Evolutionary conservation across 2,797 vertebrate genomes (phyloP).

Genomic region (Pygocentrus nattereri): DNA sequence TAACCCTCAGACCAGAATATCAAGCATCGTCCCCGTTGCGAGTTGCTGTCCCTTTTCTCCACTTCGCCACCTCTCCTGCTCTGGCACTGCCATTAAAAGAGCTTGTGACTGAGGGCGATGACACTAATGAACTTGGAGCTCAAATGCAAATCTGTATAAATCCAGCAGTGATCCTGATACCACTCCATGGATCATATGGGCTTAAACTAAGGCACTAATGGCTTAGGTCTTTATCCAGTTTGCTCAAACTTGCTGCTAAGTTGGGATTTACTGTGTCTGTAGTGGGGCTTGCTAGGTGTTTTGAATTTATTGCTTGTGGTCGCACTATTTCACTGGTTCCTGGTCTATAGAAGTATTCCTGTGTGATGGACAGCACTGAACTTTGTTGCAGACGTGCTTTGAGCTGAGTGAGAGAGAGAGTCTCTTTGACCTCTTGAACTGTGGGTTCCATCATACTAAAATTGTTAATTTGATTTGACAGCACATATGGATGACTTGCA

Average conservation of each 20-base stretch:
- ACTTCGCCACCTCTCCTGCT: conserved; percentile 20
- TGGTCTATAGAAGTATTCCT: conserved; percentile 21
- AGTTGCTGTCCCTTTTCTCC: conserved; percentile 5
- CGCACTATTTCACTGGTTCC: conserved; percentile 37
- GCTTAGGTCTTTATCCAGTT: conserved; percentile 45
- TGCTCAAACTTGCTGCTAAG: conserved; percentile 31
- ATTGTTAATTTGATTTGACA: conserved; percentile 55
- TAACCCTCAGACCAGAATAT: conserved; percentile 21
- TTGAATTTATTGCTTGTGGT: conserved; percentile 32
- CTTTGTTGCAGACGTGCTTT: neutral
- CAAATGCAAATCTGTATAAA: conserved; percentile 46
- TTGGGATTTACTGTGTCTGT: conserved; percentile 26
- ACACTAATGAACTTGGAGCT: conserved; percentile 46
- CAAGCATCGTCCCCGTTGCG: conserved; percentile 12
- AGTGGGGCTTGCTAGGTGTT: conserved; percentile 23
- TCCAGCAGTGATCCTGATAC: conserved; percentile 47
- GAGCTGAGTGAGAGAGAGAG: conserved; percentile 13
- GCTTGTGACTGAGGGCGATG: conserved; percentile 24
- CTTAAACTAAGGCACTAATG: conserved; percentile 42
- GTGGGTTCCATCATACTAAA: conserved; percentile 55
- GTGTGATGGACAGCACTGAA: neutral
- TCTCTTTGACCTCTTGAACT: conserved; percentile 15
- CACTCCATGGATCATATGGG: conserved; percentile 53
- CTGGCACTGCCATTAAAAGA: conserved; percentile 33
- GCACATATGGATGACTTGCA: conserved; percentile 55